These are phyloP conservation scores for Trachymyrmex cornetzi DNA, from an alignment of 1,140 invertebrate species.

Conservation along the genomic window DNA sequence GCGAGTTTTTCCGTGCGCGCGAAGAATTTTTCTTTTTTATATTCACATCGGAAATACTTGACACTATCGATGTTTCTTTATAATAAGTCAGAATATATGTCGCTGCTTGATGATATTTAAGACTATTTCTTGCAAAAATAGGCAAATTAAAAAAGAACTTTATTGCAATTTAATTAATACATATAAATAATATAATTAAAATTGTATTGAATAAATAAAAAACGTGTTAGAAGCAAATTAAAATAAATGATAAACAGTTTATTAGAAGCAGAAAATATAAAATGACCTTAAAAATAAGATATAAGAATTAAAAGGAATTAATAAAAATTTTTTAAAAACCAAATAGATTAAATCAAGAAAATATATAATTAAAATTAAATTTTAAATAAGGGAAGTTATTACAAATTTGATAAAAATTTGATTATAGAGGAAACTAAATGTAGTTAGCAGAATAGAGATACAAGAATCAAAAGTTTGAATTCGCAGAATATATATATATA, in stretches of 20 bases:
- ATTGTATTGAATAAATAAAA: background rate
- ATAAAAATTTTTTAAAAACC: background rate
- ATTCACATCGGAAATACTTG: constrained; percentile 3
- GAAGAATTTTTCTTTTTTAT: background rate
- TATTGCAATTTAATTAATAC: background rate
- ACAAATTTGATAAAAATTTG: constrained; percentile 17
- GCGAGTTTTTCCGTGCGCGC: constrained; percentile 26
- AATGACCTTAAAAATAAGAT: background rate
- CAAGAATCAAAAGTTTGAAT: constrained; percentile 16
- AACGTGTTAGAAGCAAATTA: background rate
- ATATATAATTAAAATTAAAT: constrained; percentile 15
- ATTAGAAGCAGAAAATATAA: background rate
- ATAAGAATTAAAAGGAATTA: background rate
- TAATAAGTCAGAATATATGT: constrained; percentile 42
- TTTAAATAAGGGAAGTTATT: background rate
- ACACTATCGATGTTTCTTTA: constrained; percentile 15
- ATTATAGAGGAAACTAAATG: background rate
- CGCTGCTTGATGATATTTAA: constrained; percentile 7
- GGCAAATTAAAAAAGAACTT: constrained; percentile 18
- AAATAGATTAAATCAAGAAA: background rate
- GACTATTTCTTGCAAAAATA: background rate
- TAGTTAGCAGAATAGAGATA: background rate
- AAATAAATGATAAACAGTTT: background rate
- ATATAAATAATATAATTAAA: background rate
- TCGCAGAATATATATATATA: no score